Evolutionary conservation across 2,113 vertebrate genomes (phyloP).

Genomic region (Scopus umbretta): DNA sequence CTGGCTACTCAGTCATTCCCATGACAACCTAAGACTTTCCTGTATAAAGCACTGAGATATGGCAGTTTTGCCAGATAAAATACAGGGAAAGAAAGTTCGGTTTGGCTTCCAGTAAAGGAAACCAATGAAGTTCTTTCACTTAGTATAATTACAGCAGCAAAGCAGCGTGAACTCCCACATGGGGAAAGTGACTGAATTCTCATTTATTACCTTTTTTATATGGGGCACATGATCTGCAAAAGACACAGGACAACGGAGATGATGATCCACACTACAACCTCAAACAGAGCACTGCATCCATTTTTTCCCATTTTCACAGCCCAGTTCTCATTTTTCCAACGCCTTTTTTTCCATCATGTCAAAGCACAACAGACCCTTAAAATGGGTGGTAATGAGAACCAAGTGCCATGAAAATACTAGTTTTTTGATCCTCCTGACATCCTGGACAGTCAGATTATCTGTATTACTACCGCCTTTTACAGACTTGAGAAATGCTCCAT

Average conservation of each 20-base stretch:
- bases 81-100: background rate
- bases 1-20: background rate
- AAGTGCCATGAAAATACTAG: background rate
- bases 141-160: background rate
- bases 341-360: background rate
- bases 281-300: background rate
- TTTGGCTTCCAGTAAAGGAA: background rate
- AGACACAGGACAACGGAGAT: background rate
- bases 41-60: background rate
- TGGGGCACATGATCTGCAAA: background rate
- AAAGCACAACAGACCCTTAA: background rate
- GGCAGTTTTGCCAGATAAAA: background rate
- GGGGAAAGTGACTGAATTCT: background rate
- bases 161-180: background rate
- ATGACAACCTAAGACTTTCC: background rate
- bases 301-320: background rate
- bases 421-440: background rate
- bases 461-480: background rate
- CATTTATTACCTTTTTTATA: background rate
- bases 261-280: background rate
- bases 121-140: background rate
- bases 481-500: background rate
- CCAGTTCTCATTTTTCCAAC: background rate
- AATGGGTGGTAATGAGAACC: background rate
- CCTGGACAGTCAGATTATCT: background rate